These are phyloP conservation scores for Coluber constrictor DNA, from an alignment of 2,797 vertebrate species.

Conservation along the genomic window DNA sequence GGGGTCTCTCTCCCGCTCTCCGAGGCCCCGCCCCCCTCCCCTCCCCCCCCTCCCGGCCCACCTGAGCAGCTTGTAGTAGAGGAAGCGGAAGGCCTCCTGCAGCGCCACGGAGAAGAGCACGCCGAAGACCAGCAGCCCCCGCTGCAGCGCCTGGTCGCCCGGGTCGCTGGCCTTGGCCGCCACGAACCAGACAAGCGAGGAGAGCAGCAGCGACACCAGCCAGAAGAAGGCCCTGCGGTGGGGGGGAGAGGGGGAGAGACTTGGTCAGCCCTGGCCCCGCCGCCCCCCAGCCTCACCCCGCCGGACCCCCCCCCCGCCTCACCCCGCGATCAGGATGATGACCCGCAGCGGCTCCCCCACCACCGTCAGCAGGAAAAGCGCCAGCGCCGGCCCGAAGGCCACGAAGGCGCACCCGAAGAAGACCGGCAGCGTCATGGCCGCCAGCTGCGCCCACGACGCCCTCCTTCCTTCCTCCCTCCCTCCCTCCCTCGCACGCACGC, in stretches of 20 bases:
- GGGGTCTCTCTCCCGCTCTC: no score
- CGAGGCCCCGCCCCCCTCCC: neutral
- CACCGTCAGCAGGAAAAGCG: slow-evolving; percentile 74
- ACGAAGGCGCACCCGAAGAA: slow-evolving; percentile 76
- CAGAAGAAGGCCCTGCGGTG: slow-evolving; percentile 75
- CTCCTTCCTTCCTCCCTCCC: neutral
- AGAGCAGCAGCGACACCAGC: slow-evolving; percentile 75
- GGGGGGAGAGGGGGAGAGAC: fast-evolving
- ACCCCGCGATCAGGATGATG: slow-evolving; percentile 77
- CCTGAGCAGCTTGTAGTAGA: slow-evolving; percentile 78
- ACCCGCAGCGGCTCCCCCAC: slow-evolving; percentile 72
- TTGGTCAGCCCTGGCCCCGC: neutral
- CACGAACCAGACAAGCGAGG: slow-evolving; percentile 78
- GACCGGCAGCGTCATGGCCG: slow-evolving; percentile 70
- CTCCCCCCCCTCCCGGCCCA: neutral
- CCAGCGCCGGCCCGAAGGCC: slow-evolving; percentile 73
- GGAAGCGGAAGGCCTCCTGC: slow-evolving; percentile 76
- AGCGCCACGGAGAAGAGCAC: slow-evolving; percentile 75
- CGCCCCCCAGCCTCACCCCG: fast-evolving
- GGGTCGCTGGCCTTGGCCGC: slow-evolving; percentile 68
- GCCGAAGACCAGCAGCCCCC: slow-evolving; percentile 72
- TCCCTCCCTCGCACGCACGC: no score
- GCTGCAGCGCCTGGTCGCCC: slow-evolving; percentile 59
- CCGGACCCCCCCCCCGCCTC: slow-evolving; percentile 19
- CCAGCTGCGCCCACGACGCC: neutral